phyloP scores from a whole-genome alignment of 2,797 vertebrate species.

The Tangara arthus region DNA sequence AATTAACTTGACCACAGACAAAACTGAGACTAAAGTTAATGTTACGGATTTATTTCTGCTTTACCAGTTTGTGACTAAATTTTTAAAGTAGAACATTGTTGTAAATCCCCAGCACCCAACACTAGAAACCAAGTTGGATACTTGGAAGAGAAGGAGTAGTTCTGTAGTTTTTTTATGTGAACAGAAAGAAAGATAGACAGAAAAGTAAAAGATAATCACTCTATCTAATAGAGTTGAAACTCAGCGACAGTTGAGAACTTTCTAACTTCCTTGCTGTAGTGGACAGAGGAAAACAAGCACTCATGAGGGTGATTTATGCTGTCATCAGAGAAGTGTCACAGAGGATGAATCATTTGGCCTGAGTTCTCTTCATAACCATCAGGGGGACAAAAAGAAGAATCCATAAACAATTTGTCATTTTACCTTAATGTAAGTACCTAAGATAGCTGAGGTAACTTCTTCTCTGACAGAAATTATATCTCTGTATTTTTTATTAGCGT shows the following conservation, averaged over 20 bases:
- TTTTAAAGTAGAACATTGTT: not conserved
- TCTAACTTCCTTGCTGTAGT: not conserved
- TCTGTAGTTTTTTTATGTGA: not conserved
- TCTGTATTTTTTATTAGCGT: not conserved
- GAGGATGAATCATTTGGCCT: not conserved
- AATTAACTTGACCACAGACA: fast-evolving
- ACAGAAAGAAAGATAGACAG: not conserved
- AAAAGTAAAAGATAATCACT: not conserved
- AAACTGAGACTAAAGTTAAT: not conserved
- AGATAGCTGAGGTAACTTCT: not conserved
- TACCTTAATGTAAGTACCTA: not conserved
- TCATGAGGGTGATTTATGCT: not conserved
- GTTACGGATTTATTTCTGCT: not conserved
- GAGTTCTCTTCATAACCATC: not conserved
- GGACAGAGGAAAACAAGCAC: not conserved
- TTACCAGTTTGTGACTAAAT: not conserved
- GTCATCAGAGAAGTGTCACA: not conserved
- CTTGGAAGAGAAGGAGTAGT: not conserved
- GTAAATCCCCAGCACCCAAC: not conserved
- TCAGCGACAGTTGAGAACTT: not conserved
- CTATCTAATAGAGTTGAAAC: not conserved
- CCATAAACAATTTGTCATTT: not conserved
- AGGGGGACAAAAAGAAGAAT: not conserved
- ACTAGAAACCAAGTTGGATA: not conserved
- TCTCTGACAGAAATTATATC: not conserved